Evolutionary conservation across 2,113 vertebrate genomes (phyloP).

Genomic region (Perccottus glenii): DNA sequence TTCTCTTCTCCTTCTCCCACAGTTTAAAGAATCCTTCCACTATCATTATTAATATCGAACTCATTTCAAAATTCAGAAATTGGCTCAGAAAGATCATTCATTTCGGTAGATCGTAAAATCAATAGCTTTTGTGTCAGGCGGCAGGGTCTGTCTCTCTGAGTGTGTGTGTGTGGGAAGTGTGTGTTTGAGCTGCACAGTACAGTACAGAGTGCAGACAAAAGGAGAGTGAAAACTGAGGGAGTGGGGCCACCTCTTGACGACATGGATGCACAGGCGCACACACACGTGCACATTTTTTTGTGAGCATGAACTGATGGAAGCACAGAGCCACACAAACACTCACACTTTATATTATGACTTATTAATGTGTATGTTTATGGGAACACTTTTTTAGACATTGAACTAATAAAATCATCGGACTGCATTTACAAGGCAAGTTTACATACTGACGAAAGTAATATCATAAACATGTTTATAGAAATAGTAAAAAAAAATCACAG

Average conservation of each 20-base stretch:
- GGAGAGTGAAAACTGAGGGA: constrained; percentile 79
- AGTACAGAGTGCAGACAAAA: constrained; percentile 72
- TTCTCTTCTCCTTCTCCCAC: constrained; percentile 45
- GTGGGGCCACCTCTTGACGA: constrained; percentile 86
- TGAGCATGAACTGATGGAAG: neutral
- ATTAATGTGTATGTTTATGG: constrained; percentile 1
- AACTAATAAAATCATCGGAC: too few relatives aligned
- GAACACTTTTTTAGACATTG: too few relatives aligned
- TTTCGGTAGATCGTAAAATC: constrained; percentile 83
- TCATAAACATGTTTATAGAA: neutral
- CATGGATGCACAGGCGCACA: constrained; percentile 71
- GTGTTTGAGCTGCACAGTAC: constrained; percentile 47
- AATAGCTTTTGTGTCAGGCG: constrained; percentile 78
- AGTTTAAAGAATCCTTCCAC: constrained; percentile 77
- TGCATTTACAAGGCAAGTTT: too few relatives aligned
- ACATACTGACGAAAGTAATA: too few relatives aligned
- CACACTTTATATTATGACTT: neutral
- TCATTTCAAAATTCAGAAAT: constrained; percentile 81
- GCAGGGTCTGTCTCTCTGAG: constrained; percentile 67
- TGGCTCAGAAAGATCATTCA: constrained; percentile 81
- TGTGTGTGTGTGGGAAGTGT: constrained; percentile 32
- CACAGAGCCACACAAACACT: constrained; percentile 8
- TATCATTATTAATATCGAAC: constrained; percentile 82
- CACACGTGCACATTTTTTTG: constrained; percentile 1
- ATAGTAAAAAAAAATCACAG: neutral